phyloP scores from a whole-genome alignment of 2,113 vertebrate genomes.

The Alces alces region DNA sequence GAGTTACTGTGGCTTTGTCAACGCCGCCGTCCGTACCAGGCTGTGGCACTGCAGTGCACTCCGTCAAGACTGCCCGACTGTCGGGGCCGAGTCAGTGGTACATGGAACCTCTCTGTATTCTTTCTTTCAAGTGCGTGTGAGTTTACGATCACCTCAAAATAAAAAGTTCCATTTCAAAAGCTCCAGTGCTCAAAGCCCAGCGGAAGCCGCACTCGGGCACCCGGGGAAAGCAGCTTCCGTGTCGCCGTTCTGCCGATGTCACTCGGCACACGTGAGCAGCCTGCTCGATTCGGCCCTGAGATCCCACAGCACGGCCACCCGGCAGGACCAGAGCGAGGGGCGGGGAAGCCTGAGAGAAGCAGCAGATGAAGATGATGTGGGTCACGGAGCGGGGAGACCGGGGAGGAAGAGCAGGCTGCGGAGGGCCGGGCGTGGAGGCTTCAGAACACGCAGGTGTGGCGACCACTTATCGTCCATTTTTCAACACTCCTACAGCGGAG shows the following conservation, averaged over 20 bases:
- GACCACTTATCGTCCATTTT: no score
- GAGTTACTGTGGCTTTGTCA: fast-evolving
- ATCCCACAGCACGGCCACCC: neutral
- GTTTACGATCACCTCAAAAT: neutral
- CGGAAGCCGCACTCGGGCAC: no score
- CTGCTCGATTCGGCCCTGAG: neutral
- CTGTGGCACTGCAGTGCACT: fast-evolving
- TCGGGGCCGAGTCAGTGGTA: fast-evolving
- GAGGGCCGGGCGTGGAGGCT: neutral
- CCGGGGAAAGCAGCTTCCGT: neutral
- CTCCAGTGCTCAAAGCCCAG: neutral
- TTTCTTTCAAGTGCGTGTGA: neutral
- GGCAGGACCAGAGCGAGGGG: neutral
- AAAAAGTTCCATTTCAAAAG: neutral
- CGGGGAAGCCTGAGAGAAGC: neutral
- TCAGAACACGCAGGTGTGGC: neutral
- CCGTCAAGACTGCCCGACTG: neutral
- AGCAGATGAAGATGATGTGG: no score
- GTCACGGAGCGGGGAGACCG: fast-evolving
- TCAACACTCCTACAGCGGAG: neutral
- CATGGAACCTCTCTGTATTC: neutral
- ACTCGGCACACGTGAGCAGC: neutral
- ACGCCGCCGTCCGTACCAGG: no score
- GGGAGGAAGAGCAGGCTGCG: neutral
- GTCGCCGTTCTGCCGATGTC: neutral